phyloP scores from a whole-genome alignment of 2,113 vertebrate genomes.

The Formicarius rufipectus region DNA sequence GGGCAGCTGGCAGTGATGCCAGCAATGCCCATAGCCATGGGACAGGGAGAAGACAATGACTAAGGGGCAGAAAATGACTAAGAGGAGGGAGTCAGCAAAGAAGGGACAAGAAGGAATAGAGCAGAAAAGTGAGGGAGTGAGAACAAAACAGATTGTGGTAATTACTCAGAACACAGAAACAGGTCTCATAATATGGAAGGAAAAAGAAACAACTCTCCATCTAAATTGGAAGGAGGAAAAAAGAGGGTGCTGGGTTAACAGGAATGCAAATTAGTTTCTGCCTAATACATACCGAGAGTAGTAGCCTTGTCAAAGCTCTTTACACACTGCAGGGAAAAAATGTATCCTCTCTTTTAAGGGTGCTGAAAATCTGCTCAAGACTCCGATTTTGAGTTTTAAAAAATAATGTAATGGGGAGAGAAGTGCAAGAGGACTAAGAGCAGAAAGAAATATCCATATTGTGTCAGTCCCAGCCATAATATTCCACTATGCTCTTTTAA shows the following conservation, averaged over 20 bases:
- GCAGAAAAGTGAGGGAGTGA: background rate
- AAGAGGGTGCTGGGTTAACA: background rate
- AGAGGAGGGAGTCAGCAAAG: background rate
- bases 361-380: background rate
- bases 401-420: background rate
- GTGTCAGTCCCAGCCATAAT: background rate
- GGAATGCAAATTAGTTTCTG: background rate
- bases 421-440: background rate
- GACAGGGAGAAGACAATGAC: background rate
- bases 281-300: accelerated
- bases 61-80: background rate
- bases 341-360: background rate
- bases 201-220: background rate
- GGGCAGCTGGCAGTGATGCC: background rate
- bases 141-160: background rate
- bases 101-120: background rate
- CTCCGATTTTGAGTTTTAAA: background rate
- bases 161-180: background rate
- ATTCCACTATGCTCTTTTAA: background rate
- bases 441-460: background rate
- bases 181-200: background rate
- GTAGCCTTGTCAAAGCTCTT: background rate
- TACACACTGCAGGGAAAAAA: background rate
- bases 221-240: background rate
- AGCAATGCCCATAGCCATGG: accelerated